Percentiles rank a stretch among this genome's conserved stretches.
Evolutionary conservation across 2,888 invertebrate species (phyloP).

Genomic region (Cremastobaeus sp.): DNA sequence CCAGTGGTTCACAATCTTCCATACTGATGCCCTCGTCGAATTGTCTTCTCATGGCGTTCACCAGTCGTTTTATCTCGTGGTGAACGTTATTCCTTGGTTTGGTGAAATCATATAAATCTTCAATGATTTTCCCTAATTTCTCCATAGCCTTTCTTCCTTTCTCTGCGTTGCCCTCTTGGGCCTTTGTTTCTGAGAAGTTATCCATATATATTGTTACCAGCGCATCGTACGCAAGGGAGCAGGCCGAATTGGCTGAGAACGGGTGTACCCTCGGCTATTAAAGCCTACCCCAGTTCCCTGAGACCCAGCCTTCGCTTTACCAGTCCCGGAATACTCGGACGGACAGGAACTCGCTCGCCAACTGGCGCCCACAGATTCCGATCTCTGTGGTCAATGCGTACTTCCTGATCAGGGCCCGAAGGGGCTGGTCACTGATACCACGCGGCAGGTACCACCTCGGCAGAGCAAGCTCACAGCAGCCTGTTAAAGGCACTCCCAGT

Average conservation of each 20-base stretch:
- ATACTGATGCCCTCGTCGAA: background rate
- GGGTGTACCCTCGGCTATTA: conserved; percentile 23
- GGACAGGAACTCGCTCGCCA: conserved; percentile 22
- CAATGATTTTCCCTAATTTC: conserved; percentile 10
- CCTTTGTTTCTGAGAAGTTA: background rate
- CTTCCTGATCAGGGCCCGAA: conserved; percentile 32
- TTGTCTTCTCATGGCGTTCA: background rate
- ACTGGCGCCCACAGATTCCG: conserved; percentile 27
- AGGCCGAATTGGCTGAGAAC: conserved; percentile 27
- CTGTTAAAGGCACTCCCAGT: too few relatives aligned
- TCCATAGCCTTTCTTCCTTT: background rate
- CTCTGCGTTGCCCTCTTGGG: background rate
- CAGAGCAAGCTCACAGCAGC: conserved; percentile 33
- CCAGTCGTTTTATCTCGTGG: conserved; percentile 18
- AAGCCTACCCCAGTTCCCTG: conserved; percentile 36
- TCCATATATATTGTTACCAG: conserved; percentile 8
- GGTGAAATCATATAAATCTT: background rate
- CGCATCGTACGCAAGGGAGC: conserved; percentile 37
- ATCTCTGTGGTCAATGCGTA: conserved; percentile 17
- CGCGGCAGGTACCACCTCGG: conserved; percentile 1
- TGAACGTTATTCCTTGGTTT: conserved; percentile 18
- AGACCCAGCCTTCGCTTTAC: conserved; percentile 30
- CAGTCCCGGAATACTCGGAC: conserved; percentile 33
- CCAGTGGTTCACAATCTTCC: too few relatives aligned
- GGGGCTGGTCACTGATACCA: conserved; percentile 13